Evolutionary conservation across 2,888 invertebrate genomes (phyloP).

Genomic region (Yponomeuta evonymella): DNA sequence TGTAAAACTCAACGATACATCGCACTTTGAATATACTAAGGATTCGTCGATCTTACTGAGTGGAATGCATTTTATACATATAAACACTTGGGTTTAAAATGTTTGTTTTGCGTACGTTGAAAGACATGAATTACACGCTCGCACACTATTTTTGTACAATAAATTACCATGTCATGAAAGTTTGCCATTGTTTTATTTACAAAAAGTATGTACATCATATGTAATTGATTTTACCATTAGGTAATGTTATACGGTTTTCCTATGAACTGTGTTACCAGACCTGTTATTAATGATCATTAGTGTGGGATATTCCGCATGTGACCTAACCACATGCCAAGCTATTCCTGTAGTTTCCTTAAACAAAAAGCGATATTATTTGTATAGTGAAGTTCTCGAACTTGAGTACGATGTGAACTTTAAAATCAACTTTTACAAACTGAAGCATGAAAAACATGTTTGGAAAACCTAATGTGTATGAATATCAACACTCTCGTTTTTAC

Average conservation of each 20-base stretch:
- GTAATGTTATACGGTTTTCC: background rate
- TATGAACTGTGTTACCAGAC: background rate
- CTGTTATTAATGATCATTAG: background rate
- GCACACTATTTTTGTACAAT: slow-evolving; percentile 77
- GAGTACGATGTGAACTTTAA: background rate
- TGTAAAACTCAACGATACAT: slow-evolving; percentile 73
- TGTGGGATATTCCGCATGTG: background rate
- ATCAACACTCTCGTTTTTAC: slow-evolving; percentile 35
- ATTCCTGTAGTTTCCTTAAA: background rate
- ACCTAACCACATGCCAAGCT: background rate
- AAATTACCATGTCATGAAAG: slow-evolving; percentile 69
- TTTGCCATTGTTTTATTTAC: slow-evolving; percentile 61
- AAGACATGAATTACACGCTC: slow-evolving; percentile 71
- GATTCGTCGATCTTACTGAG: slow-evolving; percentile 71
- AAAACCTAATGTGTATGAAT: slow-evolving; percentile 36
- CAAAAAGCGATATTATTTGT: background rate
- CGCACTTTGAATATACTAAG: slow-evolving; percentile 61
- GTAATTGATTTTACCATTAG: background rate
- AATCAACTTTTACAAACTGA: slow-evolving; percentile 5
- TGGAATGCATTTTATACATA: slow-evolving; percentile 74
- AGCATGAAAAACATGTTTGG: slow-evolving; percentile 40
- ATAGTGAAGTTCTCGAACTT: background rate
- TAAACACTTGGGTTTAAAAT: slow-evolving; percentile 56
- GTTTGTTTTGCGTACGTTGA: slow-evolving; percentile 70
- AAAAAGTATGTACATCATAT: background rate